These are phyloP conservation scores for Antitype chi DNA, from an alignment of 2,888 invertebrate species.

Conservation along the genomic window DNA sequence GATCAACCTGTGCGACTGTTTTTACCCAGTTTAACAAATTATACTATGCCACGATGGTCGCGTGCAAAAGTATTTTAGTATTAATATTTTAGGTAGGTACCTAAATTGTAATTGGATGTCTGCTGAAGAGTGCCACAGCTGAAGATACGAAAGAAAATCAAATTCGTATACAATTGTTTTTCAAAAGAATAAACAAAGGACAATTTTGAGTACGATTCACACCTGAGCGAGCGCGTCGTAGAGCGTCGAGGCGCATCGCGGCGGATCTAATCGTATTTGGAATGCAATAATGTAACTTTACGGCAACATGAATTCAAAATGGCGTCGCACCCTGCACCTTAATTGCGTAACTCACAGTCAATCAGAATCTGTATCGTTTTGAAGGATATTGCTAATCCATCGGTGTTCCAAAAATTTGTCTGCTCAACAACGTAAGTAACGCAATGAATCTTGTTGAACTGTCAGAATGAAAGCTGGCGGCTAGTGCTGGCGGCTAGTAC, in stretches of 20 bases:
- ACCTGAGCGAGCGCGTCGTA: background rate
- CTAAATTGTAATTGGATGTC: conserved; percentile 24
- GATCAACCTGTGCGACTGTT: background rate
- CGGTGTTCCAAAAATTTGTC: too few relatives aligned
- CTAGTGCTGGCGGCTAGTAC: too few relatives aligned
- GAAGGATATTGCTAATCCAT: too few relatives aligned
- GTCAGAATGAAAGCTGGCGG: too few relatives aligned
- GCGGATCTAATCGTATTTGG: conserved; percentile 1
- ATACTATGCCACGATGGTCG: too few relatives aligned
- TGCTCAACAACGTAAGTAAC: too few relatives aligned
- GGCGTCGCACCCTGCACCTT: background rate
- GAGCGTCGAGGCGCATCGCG: background rate
- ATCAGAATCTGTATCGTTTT: too few relatives aligned
- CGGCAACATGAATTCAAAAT: background rate
- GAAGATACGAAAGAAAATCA: conserved; percentile 7
- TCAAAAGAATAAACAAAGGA: conserved; percentile 15
- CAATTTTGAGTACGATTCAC: conserved; percentile 13
- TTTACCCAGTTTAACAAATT: too few relatives aligned
- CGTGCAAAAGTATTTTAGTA: background rate
- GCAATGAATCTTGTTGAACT: too few relatives aligned
- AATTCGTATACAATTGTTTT: conserved; percentile 26
- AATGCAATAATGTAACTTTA: conserved; percentile 30
- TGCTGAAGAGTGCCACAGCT: conserved; percentile 10
- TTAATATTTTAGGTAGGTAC: background rate
- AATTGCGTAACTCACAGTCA: too few relatives aligned